Conservation (phyloP, 1,140 invertebrate genomes). For the Anadara kagoshimensis region DNA sequence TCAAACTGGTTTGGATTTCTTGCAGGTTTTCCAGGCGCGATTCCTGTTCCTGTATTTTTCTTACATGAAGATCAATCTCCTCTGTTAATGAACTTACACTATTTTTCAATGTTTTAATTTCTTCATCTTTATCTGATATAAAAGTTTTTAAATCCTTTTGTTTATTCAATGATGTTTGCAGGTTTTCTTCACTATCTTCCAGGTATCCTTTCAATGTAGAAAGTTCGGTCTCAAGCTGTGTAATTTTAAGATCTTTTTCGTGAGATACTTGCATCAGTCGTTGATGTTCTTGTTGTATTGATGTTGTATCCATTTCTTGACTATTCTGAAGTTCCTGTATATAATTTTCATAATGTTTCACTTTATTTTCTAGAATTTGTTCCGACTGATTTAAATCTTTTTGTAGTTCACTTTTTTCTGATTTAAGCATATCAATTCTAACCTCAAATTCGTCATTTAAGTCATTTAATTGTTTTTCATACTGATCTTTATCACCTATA, state of each 20-base stretch:
- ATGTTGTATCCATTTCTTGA: conserved; percentile 38
- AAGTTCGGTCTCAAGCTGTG: conserved; percentile 42
- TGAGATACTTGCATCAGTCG: conserved; percentile 44
- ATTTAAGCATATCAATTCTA: conserved; percentile 36
- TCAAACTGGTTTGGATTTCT: conserved; percentile 25
- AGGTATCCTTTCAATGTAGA: conserved; percentile 34
- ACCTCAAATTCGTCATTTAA: conserved; percentile 37
- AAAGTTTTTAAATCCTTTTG: conserved; percentile 26
- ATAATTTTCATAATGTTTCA: conserved; percentile 54
- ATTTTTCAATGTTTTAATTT: conserved; percentile 27
- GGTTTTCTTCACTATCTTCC: conserved; percentile 34
- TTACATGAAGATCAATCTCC: conserved; percentile 20
- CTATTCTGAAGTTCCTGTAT: conserved; percentile 51
- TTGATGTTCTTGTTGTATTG: conserved; percentile 44
- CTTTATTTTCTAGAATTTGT: conserved; percentile 43
- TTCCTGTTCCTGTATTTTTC: conserved; percentile 24
- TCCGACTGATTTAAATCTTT: conserved; percentile 40
- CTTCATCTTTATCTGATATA: conserved; percentile 36
- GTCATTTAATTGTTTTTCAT: background rate
- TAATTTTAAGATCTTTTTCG: conserved; percentile 55
- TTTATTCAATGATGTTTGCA: conserved; percentile 35
- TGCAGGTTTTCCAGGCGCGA: conserved; percentile 33
- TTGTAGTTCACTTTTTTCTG: conserved; percentile 41
- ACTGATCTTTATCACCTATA: background rate
- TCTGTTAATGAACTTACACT: conserved; percentile 27